Conservation (phyloP, 2,113 vertebrate species). For the Otolemur garnettii region DNA sequence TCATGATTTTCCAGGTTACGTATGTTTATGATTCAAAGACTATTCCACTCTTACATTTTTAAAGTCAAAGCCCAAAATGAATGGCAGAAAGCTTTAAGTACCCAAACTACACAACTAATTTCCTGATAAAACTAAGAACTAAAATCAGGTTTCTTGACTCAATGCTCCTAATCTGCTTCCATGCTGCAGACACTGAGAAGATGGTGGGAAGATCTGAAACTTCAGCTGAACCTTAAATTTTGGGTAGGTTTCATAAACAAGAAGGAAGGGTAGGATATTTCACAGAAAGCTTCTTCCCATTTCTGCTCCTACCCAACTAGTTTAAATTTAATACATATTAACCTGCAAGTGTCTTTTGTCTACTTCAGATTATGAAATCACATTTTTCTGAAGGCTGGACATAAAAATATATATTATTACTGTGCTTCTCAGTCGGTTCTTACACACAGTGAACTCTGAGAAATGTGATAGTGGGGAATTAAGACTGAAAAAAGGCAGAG, state of each 20-base stretch:
- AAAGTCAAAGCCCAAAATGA: slow-evolving; percentile 37
- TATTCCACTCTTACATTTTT: background rate
- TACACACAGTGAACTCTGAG: background rate
- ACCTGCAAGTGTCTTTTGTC: background rate
- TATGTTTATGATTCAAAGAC: slow-evolving; percentile 18
- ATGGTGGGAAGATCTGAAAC: background rate
- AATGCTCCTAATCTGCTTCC: background rate
- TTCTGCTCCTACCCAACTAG: background rate
- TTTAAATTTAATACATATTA: slow-evolving; percentile 20
- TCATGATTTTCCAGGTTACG: slow-evolving; percentile 35
- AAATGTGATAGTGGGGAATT: background rate
- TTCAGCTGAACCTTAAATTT: background rate
- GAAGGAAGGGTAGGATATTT: background rate
- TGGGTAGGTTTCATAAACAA: background rate
- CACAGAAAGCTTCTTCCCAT: background rate
- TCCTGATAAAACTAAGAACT: background rate
- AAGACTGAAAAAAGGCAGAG: background rate
- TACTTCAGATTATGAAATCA: background rate
- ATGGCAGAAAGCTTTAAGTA: slow-evolving; percentile 24
- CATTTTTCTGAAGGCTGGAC: background rate
- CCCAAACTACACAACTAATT: slow-evolving; percentile 11
- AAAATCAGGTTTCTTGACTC: background rate
- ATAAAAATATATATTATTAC: slow-evolving; percentile 1
- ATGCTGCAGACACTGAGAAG: background rate
- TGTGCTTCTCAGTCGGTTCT: background rate